A percentile compares a stretch with the other conserved stretches of the same genome.
phyloP scores from a whole-genome alignment of 1,140 invertebrate genomes.

The Teleogryllus occipitalis region DNA sequence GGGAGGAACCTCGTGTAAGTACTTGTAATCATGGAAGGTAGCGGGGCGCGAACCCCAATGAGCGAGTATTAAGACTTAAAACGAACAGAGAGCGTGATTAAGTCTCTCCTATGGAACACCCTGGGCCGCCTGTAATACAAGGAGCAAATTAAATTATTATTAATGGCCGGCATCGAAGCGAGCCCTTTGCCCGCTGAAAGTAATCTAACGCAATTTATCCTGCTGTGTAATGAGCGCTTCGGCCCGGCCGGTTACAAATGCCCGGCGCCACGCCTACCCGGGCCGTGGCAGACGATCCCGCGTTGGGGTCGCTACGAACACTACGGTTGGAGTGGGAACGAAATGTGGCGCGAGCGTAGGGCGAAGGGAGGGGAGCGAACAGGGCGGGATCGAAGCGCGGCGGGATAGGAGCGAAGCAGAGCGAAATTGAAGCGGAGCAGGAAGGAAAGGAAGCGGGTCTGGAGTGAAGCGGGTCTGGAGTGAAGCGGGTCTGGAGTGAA shows the following conservation, averaged over 20 bases:
- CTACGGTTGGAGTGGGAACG: background rate
- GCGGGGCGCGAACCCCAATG: background rate
- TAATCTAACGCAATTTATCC: background rate
- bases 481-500: too few species aligned
- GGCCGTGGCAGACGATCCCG: background rate
- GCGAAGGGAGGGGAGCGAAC: too few species aligned
- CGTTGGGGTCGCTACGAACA: background rate
- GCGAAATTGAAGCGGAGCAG: too few species aligned
- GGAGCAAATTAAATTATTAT: slow-evolving; percentile 6
- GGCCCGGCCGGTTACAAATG: background rate
- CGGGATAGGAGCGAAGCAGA: too few species aligned
- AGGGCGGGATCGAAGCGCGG: too few species aligned
- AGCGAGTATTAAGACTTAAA: background rate
- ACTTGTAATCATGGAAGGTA: background rate
- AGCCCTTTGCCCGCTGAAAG: background rate
- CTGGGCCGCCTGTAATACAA: background rate
- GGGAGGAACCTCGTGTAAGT: background rate
- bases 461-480: too few species aligned
- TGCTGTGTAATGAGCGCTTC: background rate
- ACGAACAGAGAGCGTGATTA: background rate
- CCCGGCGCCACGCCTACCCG: background rate
- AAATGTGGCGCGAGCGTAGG: background rate
- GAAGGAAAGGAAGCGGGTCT: too few species aligned
- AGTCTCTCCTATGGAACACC: background rate
- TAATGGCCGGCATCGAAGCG: background rate